Percentiles rank a stretch among this genome's conserved stretches.
phyloP scores from a whole-genome alignment of 2,797 vertebrate genomes.

The Argentina silus region DNA sequence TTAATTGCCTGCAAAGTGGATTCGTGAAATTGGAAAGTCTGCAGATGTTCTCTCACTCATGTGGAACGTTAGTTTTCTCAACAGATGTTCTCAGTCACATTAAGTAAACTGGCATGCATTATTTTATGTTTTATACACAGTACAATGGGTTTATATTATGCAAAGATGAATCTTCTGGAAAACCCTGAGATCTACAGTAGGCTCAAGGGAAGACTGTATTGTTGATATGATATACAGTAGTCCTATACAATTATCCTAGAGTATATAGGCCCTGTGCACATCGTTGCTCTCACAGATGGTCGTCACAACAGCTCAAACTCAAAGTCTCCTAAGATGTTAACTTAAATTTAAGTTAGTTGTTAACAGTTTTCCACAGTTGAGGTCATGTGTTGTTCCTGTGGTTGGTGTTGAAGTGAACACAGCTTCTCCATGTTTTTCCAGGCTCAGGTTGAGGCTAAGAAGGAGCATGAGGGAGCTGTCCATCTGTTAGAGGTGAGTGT shows the following conservation, averaged over 20 bases:
- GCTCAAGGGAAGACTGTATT: constrained; percentile 21
- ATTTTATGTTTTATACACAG: constrained; percentile 26
- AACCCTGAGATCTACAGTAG: background rate
- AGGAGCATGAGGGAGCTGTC: constrained; percentile 96
- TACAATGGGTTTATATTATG: constrained; percentile 26
- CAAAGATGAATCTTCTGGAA: constrained; percentile 33
- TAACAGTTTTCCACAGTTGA: background rate
- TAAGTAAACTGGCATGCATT: constrained; percentile 48
- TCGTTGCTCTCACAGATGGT: background rate
- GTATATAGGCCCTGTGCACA: background rate
- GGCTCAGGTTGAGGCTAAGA: constrained; percentile 99
- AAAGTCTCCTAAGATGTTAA: constrained; percentile 15
- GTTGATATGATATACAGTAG: background rate
- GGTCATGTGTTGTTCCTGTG: constrained; percentile 2
- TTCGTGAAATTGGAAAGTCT: constrained; percentile 62
- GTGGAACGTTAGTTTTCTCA: constrained; percentile 55
- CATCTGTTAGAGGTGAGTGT: constrained; percentile 96
- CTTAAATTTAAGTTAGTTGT: background rate
- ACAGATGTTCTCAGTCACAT: constrained; percentile 61
- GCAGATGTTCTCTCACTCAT: constrained; percentile 66
- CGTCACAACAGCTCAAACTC: constrained; percentile 20
- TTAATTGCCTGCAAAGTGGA: constrained; percentile 64
- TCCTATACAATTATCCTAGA: no score
- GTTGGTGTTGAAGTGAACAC: background rate
- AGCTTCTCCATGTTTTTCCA: constrained; percentile 65